These are phyloP conservation scores for Hestina assimilis DNA, from an alignment of 1,140 invertebrate genomes.

Conservation along the genomic window DNA sequence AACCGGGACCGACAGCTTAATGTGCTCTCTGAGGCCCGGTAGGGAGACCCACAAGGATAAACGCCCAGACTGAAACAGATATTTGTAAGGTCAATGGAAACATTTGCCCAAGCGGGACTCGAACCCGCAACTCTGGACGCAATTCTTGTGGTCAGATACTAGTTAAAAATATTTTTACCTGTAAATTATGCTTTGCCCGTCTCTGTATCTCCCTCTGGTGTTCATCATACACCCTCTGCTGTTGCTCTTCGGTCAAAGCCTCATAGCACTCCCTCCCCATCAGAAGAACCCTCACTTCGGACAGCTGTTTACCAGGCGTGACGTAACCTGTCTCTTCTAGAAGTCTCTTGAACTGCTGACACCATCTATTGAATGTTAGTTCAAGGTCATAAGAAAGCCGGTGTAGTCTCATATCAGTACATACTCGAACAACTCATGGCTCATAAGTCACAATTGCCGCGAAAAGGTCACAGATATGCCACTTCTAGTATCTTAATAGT, in stretches of 20 bases:
- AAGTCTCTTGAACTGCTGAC: constrained; percentile 95
- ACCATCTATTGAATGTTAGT: constrained; percentile 81
- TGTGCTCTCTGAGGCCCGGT: no score
- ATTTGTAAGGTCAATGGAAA: no score
- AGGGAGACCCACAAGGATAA: no score
- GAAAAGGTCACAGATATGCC: no score
- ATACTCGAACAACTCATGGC: no score
- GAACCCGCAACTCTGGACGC: background rate
- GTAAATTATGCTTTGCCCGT: constrained; percentile 94
- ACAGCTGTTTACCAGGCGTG: constrained; percentile 93
- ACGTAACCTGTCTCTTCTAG: constrained; percentile 97
- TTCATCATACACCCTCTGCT: constrained; percentile 95
- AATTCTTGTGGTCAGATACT: background rate
- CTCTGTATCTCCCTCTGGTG: constrained; percentile 96
- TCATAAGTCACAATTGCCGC: no score
- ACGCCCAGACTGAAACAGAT: no score
- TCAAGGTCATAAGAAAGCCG: background rate
- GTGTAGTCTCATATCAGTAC: no score
- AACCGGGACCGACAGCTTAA: no score
- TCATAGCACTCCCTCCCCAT: constrained; percentile 97
- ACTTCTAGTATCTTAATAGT: no score
- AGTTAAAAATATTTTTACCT: constrained; percentile 76
- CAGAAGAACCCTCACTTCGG: constrained; percentile 95
- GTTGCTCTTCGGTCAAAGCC: constrained; percentile 92
- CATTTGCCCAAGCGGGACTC: no score